Evolutionary conservation across 1,140 invertebrate genomes (phyloP), one percentile per base, ranked within the genome.

Genomic region (Atta colombica): DNA sequence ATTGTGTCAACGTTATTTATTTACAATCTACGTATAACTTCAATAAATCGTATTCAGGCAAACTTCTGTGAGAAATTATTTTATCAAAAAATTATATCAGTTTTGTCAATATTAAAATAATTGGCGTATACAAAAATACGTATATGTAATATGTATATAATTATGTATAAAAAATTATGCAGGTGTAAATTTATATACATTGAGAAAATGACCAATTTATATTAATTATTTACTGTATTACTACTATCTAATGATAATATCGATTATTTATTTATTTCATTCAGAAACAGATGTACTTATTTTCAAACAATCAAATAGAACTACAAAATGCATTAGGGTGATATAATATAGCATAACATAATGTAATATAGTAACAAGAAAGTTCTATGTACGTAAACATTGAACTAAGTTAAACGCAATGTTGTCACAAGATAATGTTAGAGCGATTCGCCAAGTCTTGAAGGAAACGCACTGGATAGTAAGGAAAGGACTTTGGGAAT

Each of bases 1-100:
- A 60, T 74, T 74, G 39, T 39, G 35, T 60, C 25, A 49, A 35
- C 16, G 14, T 72, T 84, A 84, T 84, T 72, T 84, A 84, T 84
- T 74, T 84, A 49, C 25, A 31, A 51, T 51, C 28, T 14, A 61
- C 7, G 14, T 63, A 18, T 8, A n/a, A 35, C 25, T 61, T 39
- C 16, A 12, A 8, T 74, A 49, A 82, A 61, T 74, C 14, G 51
- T 18, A 35, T 60, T 72, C 3, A 0, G 6, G 10, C 21, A 39
- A 28, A 1, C n/a, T 35, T 45, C 25, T 53, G n/a, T 72, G 16
- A 25, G 3, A 45, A 74, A 60, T 49, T 31, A 61, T 74, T 63
- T 74, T 10, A 18, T 18, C 10, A 4, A 18, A 25, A 10, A n/a
- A 55, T 39, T 16, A 18, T 21, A 25, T 72, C 16, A 63, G 16